Evolutionary conservation across 1,140 invertebrate genomes (phyloP).

Genomic region (Wiebesia pumilae): DNA sequence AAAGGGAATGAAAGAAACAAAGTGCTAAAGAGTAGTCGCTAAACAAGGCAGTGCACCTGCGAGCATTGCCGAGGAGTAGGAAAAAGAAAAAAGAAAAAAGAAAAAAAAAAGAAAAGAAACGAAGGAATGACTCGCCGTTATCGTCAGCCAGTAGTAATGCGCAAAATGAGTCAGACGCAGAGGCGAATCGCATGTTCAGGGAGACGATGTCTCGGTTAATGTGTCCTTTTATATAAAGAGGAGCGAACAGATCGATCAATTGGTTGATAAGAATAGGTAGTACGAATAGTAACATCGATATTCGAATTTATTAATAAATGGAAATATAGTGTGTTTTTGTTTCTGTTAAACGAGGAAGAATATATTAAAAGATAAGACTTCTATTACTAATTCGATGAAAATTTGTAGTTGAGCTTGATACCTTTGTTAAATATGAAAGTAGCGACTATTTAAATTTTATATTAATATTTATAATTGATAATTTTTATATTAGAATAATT

Average conservation of each 20-base stretch:
- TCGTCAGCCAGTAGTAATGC: slow-evolving; percentile 44
- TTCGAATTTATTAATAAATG: not conserved
- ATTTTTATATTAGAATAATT: too few relatives aligned
- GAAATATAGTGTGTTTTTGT: too few relatives aligned
- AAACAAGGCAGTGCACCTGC: too few relatives aligned
- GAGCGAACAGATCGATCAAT: not conserved
- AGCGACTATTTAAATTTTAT: too few relatives aligned
- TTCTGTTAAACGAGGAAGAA: too few relatives aligned
- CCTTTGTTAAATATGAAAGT: too few relatives aligned
- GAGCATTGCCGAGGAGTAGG: not conserved
- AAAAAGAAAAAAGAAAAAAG: not conserved
- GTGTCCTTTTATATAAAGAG: slow-evolving; percentile 40
- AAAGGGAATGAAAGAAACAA: not conserved
- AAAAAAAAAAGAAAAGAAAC: not conserved
- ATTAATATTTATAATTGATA: too few relatives aligned
- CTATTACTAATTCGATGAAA: too few relatives aligned
- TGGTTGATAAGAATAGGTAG: not conserved
- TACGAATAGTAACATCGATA: not conserved
- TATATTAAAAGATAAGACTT: too few relatives aligned
- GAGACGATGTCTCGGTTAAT: slow-evolving; percentile 18
- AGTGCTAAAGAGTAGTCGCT: not conserved
- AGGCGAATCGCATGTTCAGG: not conserved
- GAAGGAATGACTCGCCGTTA: slow-evolving; percentile 5
- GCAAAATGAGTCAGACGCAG: slow-evolving; percentile 47
- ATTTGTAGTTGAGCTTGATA: too few relatives aligned